Evolutionary conservation across 1,140 invertebrate genomes (phyloP).

Genomic region (Gonioctena quinquepunctata): DNA sequence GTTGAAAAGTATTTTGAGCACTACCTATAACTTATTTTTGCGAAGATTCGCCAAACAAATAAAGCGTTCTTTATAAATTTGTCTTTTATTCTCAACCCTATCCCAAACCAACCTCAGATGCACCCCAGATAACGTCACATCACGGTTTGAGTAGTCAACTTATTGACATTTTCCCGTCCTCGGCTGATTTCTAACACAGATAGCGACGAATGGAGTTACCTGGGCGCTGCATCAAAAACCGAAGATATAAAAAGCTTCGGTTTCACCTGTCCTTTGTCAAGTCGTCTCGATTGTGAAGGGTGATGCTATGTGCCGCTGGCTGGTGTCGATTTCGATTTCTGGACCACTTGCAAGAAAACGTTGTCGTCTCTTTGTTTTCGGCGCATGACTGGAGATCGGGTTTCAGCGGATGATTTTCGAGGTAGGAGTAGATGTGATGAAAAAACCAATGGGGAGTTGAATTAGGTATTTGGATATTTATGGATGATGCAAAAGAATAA

Average conservation of each 20-base stretch:
- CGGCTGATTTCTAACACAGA: constrained; percentile 45
- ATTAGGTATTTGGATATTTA: too few species aligned
- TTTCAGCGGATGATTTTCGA: not conserved
- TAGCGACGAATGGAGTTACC: constrained; percentile 46
- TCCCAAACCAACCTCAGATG: constrained; percentile 1
- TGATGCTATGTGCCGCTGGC: constrained; percentile 19
- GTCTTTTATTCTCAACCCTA: not conserved
- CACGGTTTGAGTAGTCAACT: constrained; percentile 37
- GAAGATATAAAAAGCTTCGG: constrained; percentile 38
- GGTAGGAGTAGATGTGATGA: not conserved
- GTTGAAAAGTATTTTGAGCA: too few species aligned
- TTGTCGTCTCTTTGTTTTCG: not conserved
- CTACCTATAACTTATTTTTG: too few species aligned
- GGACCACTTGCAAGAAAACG: not conserved
- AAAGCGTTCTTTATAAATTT: too few species aligned
- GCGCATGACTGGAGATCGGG: not conserved
- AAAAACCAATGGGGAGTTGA: too few species aligned
- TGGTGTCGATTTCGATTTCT: constrained; percentile 3
- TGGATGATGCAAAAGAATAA: too few species aligned
- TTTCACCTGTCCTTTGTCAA: constrained; percentile 46
- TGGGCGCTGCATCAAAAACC: constrained; percentile 32
- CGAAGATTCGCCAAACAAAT: too few species aligned
- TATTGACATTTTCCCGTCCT: constrained; percentile 46
- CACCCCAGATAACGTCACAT: constrained; percentile 19
- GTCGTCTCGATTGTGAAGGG: constrained; percentile 25